A percentile compares a stretch with the other conserved stretches of the same genome.
These are phyloP conservation scores for Chelonus formosanus DNA, from an alignment of 2,888 invertebrate species.

Conservation along the genomic window DNA sequence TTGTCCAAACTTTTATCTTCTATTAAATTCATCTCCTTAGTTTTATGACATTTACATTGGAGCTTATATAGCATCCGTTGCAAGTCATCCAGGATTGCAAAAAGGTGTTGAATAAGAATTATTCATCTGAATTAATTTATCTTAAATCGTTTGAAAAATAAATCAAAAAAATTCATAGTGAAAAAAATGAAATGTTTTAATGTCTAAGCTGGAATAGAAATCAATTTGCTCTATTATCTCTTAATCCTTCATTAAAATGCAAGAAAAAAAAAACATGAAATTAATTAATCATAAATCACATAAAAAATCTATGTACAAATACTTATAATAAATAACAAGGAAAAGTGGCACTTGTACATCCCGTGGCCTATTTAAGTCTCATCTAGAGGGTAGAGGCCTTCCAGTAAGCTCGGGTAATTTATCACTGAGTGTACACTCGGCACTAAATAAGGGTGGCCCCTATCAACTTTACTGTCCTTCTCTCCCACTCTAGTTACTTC, in stretches of 20 bases:
- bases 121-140: too few species aligned
- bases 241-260: too few species aligned
- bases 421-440: conserved; percentile 53
- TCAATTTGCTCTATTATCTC: too few species aligned
- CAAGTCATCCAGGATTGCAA: too few species aligned
- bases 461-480: conserved; percentile 43
- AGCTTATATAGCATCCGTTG: too few species aligned
- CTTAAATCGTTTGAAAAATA: too few species aligned
- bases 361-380: conserved; percentile 39
- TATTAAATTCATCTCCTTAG: too few species aligned
- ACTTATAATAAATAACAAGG: conserved; percentile 3
- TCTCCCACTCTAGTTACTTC: conserved; percentile 21
- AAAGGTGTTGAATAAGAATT: too few species aligned
- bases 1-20: neutral
- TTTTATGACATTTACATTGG: too few species aligned
- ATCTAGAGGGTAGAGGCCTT: conserved; percentile 38
- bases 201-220: too few species aligned
- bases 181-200: neutral
- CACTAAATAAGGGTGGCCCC: conserved; percentile 55
- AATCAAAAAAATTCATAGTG: too few species aligned
- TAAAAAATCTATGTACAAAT: conserved; percentile 1
- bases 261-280: neutral
- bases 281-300: neutral
- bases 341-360: conserved; percentile 8
- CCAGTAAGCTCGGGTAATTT: conserved; percentile 53